These are phyloP conservation scores for Dicerorhinus sumatrensis DNA, from an alignment of 2,113 vertebrate genomes.

Conservation along the genomic window DNA sequence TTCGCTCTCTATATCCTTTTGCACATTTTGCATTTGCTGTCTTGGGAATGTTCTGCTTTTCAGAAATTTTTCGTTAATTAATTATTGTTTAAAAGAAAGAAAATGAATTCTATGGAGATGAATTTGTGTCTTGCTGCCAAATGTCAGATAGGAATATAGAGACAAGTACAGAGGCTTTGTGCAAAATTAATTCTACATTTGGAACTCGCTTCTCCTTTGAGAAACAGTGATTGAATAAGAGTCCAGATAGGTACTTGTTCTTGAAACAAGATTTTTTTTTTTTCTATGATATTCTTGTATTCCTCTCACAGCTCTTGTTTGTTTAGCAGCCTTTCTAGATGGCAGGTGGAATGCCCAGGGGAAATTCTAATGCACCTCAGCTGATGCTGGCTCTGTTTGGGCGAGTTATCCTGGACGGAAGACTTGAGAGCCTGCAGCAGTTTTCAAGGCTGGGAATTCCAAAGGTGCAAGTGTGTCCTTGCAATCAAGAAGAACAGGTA, in stretches of 20 bases:
- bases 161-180: constrained; percentile 24
- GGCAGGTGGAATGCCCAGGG: background rate
- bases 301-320: background rate
- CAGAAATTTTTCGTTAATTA: constrained; percentile 27
- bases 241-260: background rate
- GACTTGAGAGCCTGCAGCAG: background rate
- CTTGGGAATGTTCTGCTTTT: background rate
- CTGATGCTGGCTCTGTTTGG: background rate
- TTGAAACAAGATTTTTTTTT: background rate
- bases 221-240: background rate
- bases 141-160: constrained; percentile 28
- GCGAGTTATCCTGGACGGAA: background rate
- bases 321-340: background rate
- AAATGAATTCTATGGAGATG: constrained; percentile 7
- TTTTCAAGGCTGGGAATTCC: background rate
- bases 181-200: constrained; percentile 27
- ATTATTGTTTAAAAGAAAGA: constrained; percentile 59
- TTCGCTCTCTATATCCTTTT: background rate
- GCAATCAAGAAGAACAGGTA: background rate
- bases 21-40: constrained; percentile 29
- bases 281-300: background rate
- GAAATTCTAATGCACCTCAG: background rate
- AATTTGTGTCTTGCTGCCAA: constrained; percentile 12
- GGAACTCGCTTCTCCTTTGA: constrained; percentile 3
- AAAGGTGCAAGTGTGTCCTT: background rate